These are phyloP conservation scores for Aporrectodea caliginosa DNA, from an alignment of 1,140 invertebrate genomes.

Conservation along the genomic window DNA sequence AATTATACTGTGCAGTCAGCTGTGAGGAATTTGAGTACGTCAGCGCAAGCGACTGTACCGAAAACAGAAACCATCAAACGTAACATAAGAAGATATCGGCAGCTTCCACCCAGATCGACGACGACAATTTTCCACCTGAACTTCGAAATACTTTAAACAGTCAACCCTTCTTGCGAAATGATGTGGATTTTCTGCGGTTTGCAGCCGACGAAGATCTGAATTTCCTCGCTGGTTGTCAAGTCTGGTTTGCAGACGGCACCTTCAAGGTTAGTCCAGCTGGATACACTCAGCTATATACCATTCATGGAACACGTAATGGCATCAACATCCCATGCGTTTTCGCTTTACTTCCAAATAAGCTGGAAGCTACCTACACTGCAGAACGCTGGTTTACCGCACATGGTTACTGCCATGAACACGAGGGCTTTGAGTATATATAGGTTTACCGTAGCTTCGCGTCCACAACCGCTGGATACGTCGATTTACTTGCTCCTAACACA, in stretches of 20 bases:
- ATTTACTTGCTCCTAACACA: no score
- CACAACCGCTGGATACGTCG: no score
- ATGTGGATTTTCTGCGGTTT: background rate
- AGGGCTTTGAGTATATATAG: no score
- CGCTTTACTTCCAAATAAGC: background rate
- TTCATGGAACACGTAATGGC: slow-evolving; percentile 13
- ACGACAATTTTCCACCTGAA: background rate
- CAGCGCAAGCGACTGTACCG: background rate
- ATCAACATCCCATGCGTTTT: slow-evolving; percentile 6
- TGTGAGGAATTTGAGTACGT: no score
- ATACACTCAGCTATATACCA: slow-evolving; percentile 12
- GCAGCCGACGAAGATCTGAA: background rate
- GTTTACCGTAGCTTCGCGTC: no score
- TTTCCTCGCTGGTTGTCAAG: background rate
- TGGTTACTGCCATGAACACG: no score
- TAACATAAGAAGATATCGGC: background rate
- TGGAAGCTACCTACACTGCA: background rate
- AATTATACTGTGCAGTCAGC: no score
- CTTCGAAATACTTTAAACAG: background rate
- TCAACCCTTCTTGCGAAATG: background rate
- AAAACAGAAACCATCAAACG: background rate
- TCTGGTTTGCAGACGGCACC: background rate
- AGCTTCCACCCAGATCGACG: background rate
- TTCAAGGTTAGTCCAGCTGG: background rate
- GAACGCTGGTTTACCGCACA: no score